A percentile compares a stretch with the other conserved stretches of the same genome.
These are phyloP conservation scores for Philopedon plagiatum DNA, from an alignment of 2,888 invertebrate genomes.

Conservation along the genomic window DNA sequence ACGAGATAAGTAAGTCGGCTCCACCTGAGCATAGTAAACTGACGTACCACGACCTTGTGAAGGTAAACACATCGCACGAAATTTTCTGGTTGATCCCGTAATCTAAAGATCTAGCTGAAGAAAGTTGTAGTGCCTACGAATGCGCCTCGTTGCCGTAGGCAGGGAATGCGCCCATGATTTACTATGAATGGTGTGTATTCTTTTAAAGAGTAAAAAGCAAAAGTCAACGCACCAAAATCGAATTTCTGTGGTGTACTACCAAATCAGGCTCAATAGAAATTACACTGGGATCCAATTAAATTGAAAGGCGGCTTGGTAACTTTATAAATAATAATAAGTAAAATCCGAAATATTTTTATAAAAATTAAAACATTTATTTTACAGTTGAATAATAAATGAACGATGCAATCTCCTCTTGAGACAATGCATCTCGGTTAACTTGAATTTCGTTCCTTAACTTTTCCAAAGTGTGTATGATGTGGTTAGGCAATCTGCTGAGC, in stretches of 20 bases:
- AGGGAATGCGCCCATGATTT: conserved; percentile 30
- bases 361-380: too few relatives aligned
- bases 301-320: not conserved
- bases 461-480: too few relatives aligned
- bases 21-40: conserved; percentile 43
- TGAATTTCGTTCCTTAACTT: too few relatives aligned
- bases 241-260: not conserved
- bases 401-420: too few relatives aligned
- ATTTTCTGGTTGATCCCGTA: conserved; percentile 27
- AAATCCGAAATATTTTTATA: too few relatives aligned
- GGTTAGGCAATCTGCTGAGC: too few relatives aligned
- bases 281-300: too few relatives aligned
- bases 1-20: conserved; percentile 54
- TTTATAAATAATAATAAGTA: too few relatives aligned
- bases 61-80: conserved; percentile 53
- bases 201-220: not conserved
- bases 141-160: conserved; percentile 21
- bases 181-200: not conserved
- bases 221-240: not conserved
- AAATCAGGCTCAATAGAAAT: not conserved
- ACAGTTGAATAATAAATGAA: too few relatives aligned
- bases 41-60: conserved; percentile 56
- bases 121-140: conserved; percentile 40
- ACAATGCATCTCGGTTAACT: too few relatives aligned
- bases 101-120: conserved; percentile 33